phyloP scores from a whole-genome alignment of 2,113 vertebrate genomes.

The Laticauda laticaudata region DNA sequence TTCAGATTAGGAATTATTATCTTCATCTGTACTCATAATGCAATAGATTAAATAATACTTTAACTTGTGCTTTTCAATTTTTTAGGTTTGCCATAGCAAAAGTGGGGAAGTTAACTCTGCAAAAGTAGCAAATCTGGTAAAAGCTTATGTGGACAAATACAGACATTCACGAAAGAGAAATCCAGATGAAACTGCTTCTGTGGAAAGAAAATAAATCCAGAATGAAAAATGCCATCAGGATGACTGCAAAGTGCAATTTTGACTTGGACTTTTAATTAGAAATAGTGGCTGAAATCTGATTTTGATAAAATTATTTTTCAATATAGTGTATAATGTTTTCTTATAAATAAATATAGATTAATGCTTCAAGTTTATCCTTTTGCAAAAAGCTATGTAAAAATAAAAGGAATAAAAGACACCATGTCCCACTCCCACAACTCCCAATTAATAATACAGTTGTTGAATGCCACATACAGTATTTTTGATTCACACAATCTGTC shows the following conservation, averaged over 20 bases:
- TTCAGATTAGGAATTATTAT: neutral
- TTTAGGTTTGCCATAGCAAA: constrained; percentile 95
- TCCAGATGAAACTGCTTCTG: constrained; percentile 66
- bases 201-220: constrained; percentile 66
- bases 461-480: constrained; percentile 70
- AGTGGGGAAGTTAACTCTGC: constrained; percentile 96
- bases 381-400: constrained; percentile 70
- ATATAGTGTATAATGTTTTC: constrained; percentile 79
- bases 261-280: constrained; percentile 73
- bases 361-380: constrained; percentile 71
- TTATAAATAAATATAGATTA: constrained; percentile 74
- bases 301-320: constrained; percentile 90
- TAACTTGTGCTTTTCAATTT: neutral
- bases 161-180: constrained; percentile 91
- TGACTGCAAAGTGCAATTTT: constrained; percentile 93
- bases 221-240: constrained; percentile 25
- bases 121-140: constrained; percentile 96
- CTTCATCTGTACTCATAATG: neutral
- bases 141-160: constrained; percentile 98
- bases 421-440: constrained; percentile 11
- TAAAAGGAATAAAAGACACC: constrained; percentile 62
- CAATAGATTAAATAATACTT: neutral
- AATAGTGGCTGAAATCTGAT: constrained; percentile 76
- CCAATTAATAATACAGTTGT: constrained; percentile 64
- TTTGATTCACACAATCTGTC: constrained; percentile 63